Evolutionary conservation across 2,797 vertebrate species (phyloP).

Genomic region (Ptychadena robeensis): DNA sequence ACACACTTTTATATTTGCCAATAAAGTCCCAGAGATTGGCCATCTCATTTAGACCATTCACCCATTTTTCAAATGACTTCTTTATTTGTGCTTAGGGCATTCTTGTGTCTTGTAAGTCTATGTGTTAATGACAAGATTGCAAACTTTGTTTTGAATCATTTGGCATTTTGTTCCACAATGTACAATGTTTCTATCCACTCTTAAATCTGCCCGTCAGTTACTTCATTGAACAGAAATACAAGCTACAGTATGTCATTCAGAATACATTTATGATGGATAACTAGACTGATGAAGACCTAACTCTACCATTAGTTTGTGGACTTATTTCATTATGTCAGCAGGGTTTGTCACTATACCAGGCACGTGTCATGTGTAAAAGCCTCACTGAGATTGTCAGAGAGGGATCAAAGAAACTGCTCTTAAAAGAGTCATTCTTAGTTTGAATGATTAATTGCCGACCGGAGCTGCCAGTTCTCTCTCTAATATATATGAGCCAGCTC

Average conservation of each 20-base stretch:
- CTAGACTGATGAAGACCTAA: neutral
- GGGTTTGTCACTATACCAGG: conserved; percentile 1
- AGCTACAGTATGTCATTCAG: neutral
- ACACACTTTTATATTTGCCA: too few relatives aligned
- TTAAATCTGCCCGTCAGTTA: neutral
- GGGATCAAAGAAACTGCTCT: conserved; percentile 1
- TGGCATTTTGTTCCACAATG: neutral
- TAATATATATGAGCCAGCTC: neutral
- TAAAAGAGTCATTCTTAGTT: neutral
- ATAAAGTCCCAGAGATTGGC: too few relatives aligned
- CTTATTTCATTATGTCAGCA: conserved; percentile 20
- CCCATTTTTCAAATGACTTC: too few relatives aligned
- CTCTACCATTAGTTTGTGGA: conserved; percentile 6
- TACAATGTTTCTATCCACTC: neutral
- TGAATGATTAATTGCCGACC: conserved; percentile 7
- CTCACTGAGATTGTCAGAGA: neutral
- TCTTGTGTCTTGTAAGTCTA: too few relatives aligned
- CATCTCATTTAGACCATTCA: too few relatives aligned
- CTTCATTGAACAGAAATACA: neutral
- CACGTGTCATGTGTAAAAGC: conserved; percentile 14
- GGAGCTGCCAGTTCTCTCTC: neutral
- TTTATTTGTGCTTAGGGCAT: too few relatives aligned
- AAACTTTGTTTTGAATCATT: neutral
- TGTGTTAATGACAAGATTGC: too few relatives aligned
- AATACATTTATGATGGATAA: neutral